Conservation (phyloP, 2,797 vertebrate species). For the Coregonus suidteri region DNA sequence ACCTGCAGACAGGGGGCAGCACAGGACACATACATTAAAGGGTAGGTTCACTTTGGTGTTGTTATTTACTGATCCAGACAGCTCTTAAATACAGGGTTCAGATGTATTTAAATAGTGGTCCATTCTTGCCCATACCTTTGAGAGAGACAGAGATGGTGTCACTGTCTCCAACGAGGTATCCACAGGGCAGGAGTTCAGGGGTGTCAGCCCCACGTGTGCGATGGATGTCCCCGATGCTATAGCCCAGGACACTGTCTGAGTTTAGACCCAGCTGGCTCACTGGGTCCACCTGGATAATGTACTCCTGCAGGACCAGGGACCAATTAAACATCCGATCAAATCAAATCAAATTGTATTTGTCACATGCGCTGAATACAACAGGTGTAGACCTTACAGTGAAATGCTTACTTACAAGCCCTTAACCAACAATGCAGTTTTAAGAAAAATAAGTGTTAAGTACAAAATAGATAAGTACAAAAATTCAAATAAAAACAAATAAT, state of each 20-base stretch:
- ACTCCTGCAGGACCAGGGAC: conserved; percentile 71
- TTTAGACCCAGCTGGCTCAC: conserved; percentile 82
- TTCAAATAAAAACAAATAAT: no score
- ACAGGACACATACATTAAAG: neutral
- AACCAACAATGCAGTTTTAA: no score
- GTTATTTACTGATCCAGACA: no score
- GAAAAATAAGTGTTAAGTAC: no score
- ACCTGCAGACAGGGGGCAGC: conserved; percentile 60
- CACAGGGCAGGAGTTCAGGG: conserved; percentile 84
- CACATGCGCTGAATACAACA: no score
- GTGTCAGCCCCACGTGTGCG: conserved; percentile 70
- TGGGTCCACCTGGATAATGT: conserved; percentile 83
- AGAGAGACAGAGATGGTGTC: conserved; percentile 81
- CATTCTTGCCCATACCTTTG: conserved; percentile 71
- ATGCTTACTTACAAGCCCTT: no score
- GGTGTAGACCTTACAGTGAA: no score
- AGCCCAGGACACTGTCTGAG: conserved; percentile 83
- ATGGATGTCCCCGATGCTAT: conserved; percentile 82
- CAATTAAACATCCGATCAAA: neutral
- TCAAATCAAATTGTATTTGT: no score
- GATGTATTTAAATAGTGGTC: neutral
- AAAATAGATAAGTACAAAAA: no score
- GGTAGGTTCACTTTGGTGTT: neutral
- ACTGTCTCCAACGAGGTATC: conserved; percentile 86
- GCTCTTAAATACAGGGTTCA: no score